Conservation (phyloP, 2,797 vertebrate genomes). For the Pelobates cultripes region DNA sequence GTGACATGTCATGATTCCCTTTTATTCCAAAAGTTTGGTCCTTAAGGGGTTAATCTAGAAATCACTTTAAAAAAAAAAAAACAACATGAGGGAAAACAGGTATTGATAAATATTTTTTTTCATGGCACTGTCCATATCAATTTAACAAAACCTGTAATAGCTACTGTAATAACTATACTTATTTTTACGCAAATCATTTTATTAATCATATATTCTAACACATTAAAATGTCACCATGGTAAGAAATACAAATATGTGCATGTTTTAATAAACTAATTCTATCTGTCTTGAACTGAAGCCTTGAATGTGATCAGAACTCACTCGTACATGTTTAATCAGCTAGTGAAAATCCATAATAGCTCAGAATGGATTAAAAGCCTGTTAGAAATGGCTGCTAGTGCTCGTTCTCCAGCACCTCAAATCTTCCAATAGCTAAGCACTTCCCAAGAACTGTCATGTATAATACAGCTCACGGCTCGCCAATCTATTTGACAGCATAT, state of each 20-base stretch:
- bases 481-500: constrained; percentile 24
- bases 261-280: constrained; percentile 1
- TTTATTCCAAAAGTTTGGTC: too few relatives aligned
- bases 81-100: too few relatives aligned
- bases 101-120: too few relatives aligned
- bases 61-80: too few relatives aligned
- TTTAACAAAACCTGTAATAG: too few relatives aligned
- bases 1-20: too few relatives aligned
- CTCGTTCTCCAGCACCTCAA: not conserved
- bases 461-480: constrained; percentile 25
- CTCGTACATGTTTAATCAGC: constrained; percentile 21
- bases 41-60: too few relatives aligned
- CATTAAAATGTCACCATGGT: too few relatives aligned
- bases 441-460: constrained; percentile 34
- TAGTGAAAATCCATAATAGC: constrained; percentile 36
- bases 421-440: constrained; percentile 10
- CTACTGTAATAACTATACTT: too few relatives aligned
- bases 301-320: constrained; percentile 3
- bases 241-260: not conserved
- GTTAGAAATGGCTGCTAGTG: constrained; percentile 31
- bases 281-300: not conserved
- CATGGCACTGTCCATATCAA: too few relatives aligned
- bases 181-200: too few relatives aligned
- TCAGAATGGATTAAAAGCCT: constrained; percentile 38
- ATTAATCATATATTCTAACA: too few relatives aligned